phyloP scores from a whole-genome alignment of 2,797 vertebrate genomes.

The Spinus olivaceus region DNA sequence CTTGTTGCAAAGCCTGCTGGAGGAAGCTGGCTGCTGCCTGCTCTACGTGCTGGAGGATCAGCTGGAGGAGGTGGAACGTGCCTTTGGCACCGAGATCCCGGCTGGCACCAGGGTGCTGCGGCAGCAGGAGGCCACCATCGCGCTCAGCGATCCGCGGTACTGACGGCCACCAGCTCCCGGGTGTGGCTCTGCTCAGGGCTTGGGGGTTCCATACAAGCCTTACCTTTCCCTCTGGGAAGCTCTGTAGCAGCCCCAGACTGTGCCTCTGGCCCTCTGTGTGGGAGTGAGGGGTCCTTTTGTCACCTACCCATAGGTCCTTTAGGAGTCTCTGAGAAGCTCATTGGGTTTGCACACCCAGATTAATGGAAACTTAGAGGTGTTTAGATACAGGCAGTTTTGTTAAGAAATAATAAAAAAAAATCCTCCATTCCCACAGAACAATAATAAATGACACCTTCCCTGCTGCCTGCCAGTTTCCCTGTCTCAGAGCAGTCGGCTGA shows the following conservation, averaged over 20 bases:
- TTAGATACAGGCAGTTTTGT: not conserved
- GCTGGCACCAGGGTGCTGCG: constrained; percentile 16
- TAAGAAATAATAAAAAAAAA: rapidly evolving
- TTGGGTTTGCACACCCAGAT: rapidly evolving
- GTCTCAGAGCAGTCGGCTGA: not conserved
- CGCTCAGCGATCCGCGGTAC: constrained; percentile 59
- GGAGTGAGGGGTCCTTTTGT: not conserved
- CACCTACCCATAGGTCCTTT: rapidly evolving
- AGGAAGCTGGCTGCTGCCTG: constrained; percentile 31
- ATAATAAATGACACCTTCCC: not conserved
- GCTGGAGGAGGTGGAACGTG: constrained; percentile 10
- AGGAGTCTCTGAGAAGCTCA: not conserved
- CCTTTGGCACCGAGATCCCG: not conserved
- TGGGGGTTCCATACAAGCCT: rapidly evolving
- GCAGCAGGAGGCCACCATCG: constrained; percentile 16
- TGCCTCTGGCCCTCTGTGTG: rapidly evolving
- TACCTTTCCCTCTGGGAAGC: rapidly evolving
- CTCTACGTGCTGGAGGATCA: constrained; percentile 58
- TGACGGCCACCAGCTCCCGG: rapidly evolving
- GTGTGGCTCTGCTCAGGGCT: not conserved
- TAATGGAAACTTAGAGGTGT: rapidly evolving
- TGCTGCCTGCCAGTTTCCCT: not conserved
- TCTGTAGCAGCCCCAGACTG: not conserved
- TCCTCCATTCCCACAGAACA: not conserved
- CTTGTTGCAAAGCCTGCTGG: constrained; percentile 34